phyloP scores from a whole-genome alignment of 2,888 invertebrate genomes.

The Perdita meconis region DNA sequence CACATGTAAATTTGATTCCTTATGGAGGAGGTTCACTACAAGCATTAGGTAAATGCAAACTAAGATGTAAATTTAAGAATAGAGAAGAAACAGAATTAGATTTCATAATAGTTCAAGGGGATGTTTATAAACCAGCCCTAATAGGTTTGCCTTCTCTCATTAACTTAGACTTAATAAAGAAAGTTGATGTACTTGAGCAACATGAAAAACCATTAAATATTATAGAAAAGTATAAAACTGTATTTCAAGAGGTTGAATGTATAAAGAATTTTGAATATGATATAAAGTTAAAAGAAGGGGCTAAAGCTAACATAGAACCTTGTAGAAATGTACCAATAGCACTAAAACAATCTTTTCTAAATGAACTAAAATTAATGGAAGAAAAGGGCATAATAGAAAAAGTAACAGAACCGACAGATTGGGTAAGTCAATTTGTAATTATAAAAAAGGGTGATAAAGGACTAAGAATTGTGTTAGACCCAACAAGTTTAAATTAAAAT shows the following conservation, averaged over 20 bases:
- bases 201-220: too few species aligned
- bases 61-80: too few species aligned
- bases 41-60: too few species aligned
- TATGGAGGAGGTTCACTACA: too few species aligned
- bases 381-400: not conserved
- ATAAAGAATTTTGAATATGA: not conserved
- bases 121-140: too few species aligned
- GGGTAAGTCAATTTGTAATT: not conserved
- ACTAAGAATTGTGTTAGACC: not conserved
- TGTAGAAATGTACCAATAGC: not conserved
- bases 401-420: constrained; percentile 1
- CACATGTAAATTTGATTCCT: too few species aligned
- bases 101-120: too few species aligned
- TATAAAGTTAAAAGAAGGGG: not conserved
- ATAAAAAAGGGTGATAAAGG: not conserved
- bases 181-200: too few species aligned
- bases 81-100: too few species aligned
- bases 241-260: not conserved
- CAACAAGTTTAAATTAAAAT: not conserved
- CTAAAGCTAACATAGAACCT: not conserved
- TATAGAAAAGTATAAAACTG: not conserved
- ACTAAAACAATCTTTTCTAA: not conserved
- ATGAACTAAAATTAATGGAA: not conserved
- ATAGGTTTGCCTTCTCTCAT: too few species aligned
- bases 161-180: too few species aligned